Percentiles rank a stretch among this genome's conserved stretches.
phyloP scores from a whole-genome alignment of 2,888 invertebrate genomes.

The Lasioglossum lativentre region DNA sequence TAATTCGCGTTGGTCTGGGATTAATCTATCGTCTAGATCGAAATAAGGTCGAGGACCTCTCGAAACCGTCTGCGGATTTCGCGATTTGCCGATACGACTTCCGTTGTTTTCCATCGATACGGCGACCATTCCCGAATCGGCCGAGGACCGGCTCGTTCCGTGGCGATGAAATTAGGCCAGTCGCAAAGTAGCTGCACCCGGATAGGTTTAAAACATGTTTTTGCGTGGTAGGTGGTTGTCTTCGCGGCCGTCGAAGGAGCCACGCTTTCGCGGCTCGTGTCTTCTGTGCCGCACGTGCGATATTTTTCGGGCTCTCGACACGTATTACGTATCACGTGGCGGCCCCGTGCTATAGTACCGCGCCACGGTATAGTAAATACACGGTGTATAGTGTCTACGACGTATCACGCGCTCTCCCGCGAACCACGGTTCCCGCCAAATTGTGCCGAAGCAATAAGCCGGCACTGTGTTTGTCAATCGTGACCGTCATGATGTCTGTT shows the following conservation, averaged over 20 bases:
- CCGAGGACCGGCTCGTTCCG: constrained; percentile 20
- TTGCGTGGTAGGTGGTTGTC: constrained; percentile 18
- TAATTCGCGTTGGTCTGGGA: background rate
- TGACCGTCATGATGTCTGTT: too few species aligned
- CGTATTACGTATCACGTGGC: constrained; percentile 65
- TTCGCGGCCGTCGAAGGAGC: constrained; percentile 4
- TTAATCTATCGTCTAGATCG: background rate
- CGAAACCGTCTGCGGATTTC: background rate
- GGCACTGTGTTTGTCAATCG: background rate
- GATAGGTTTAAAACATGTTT: constrained; percentile 32
- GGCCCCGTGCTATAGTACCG: constrained; percentile 43
- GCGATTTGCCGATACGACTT: background rate
- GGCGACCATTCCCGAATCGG: constrained; percentile 25
- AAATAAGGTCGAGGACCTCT: background rate
- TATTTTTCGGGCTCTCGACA: constrained; percentile 37
- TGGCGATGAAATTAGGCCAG: constrained; percentile 50
- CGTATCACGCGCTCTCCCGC: background rate
- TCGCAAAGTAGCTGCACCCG: constrained; percentile 54
- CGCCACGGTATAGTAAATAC: background rate
- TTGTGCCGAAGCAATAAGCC: background rate
- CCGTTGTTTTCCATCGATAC: constrained; percentile 1
- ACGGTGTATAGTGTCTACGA: background rate
- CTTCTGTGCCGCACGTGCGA: constrained; percentile 55
- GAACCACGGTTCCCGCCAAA: background rate
- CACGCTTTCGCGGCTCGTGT: constrained; percentile 20